Base-by-base conservation (phyloP, 2,797 vertebrate species). In the Lophotriccus pileatus region DNA sequence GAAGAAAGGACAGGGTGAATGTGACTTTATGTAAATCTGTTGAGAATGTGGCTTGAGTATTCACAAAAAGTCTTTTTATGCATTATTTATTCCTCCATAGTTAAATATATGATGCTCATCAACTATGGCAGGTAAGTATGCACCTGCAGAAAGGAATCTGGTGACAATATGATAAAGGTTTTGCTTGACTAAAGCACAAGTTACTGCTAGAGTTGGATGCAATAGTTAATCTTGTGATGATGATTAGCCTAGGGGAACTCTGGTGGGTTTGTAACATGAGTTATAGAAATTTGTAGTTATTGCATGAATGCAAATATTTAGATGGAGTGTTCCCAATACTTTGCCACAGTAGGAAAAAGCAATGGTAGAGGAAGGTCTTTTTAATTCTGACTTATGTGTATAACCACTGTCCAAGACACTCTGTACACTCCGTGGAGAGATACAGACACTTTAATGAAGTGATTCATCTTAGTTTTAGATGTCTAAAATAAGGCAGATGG, bases 21-120 rank as follows among this genome's bases (percentile, higher is more conserved):
- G 74, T 93, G 85, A 88, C 83, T 94, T 93, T 58, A 88, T 88
- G 77, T 73, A 87, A 90, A 91, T 93, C 70, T 90, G 44, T 74
- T 91, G 63, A 94, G 94, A 94, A 84, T 32, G 58, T 36, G 25
- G 25, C 46, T 85, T 67, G 32, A 80, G 56, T 60, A 78, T 73
- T 94, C 83, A 82, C n/a, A 74, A 67, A 96, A 93, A 94, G 36
- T 10, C 18, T 64, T 95, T 95, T 93, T 37, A 88, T 88, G 41
- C 39, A 73, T 88, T 94, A 86, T 84, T 90, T 93, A 89, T 90
- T 92, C 43, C 39, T 78, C 55, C 39, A 37, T 49, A 55, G 34
- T 92, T 89, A 91, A 84, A 88, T 76, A 55, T 41, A 43, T 39
- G 67, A 90, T 34, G 11, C 25, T 90, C 41, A 73, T 47, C 90